Base-by-base conservation (phyloP, 2,113 vertebrate species). In the Zosterops hypoxanthus region DNA sequence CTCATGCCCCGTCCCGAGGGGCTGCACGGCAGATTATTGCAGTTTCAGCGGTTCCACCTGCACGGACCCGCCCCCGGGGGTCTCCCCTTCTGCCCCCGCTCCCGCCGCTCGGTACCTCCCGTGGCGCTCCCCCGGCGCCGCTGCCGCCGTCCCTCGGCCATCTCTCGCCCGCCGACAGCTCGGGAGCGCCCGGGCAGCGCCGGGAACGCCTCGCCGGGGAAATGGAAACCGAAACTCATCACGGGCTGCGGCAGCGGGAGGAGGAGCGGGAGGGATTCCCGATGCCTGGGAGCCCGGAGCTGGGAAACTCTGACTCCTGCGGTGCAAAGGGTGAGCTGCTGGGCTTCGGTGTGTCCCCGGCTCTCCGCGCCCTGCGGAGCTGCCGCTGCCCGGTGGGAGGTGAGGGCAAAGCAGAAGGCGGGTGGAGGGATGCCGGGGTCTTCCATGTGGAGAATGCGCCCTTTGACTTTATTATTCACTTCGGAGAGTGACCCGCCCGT, bases 141-240 rank as follows among this genome's bases (percentile, higher is more conserved):
- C 75, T 19, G 63, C 72, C 20, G 60, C 60, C 39, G 36, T 18
- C 39, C 19, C 55, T 6, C 1, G 33, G 55, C 46, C 84, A 86
- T 86, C 64, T 10, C 23, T 33, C 26, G 25, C 5, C 57, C 8
- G 76, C 41, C 12, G 84, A 11, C 64, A 53, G 49, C 64, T 60
- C 64, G 46, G 64, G 39, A 86, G 55, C 20, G 72, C 14, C 64
- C 28, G 19, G 36, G 12, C 60, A 12, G 79, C 17, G 4, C 47
- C 33, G 6, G 47, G 12, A 73, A 16, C 9, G 36, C 18, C 21
- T 47, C 63, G 28, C 8, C 81, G 49, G 72, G 59, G 91, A 95
- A 96, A 64, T 33, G 63, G 46, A 14, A 96, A 80, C 85, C 88
- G 95, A 96, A 94, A 91, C 56, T 66, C 7, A 20, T 4, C 29